Conservation (phyloP, 1,140 invertebrate species). For the Ceratina australensis region DNA sequence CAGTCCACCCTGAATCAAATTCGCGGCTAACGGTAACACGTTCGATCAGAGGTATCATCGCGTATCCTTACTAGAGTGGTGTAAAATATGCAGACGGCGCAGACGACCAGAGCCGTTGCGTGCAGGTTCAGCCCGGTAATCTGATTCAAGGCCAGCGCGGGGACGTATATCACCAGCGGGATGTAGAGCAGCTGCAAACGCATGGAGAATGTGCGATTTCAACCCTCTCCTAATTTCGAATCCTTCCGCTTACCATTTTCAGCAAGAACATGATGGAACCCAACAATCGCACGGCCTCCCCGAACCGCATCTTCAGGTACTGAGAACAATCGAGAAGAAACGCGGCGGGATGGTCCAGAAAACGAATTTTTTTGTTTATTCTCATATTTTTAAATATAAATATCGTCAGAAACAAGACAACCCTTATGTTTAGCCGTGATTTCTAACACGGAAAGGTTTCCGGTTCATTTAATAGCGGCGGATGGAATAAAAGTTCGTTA, state of each 20-base stretch:
- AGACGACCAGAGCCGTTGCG: slow-evolving; percentile 85
- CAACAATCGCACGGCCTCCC: slow-evolving; percentile 82
- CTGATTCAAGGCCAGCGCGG: slow-evolving; percentile 93
- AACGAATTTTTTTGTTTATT: too few species aligned
- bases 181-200: slow-evolving; percentile 85
- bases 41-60: too few species aligned
- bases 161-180: slow-evolving; percentile 94
- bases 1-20: slow-evolving; percentile 85
- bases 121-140: slow-evolving; percentile 88
- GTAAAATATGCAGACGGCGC: slow-evolving; percentile 90
- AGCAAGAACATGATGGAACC: slow-evolving; percentile 85
- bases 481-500: slow-evolving; percentile 70
- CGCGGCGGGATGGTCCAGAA: background rate
- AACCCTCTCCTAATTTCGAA: background rate
- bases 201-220: slow-evolving; percentile 8
- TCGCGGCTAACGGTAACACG: too few species aligned
- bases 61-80: slow-evolving; percentile 87
- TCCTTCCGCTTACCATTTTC: slow-evolving; percentile 77
- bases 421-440: too few species aligned
- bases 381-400: too few species aligned
- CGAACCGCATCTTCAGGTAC: slow-evolving; percentile 88
- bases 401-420: too few species aligned
- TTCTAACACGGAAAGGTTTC: too few species aligned
- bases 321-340: slow-evolving; percentile 67
- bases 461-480: too few species aligned